Evolutionary conservation across 92 coral and sea anemone genomes (phyloP).

Genomic region (Phenganax stokvisi): DNA sequence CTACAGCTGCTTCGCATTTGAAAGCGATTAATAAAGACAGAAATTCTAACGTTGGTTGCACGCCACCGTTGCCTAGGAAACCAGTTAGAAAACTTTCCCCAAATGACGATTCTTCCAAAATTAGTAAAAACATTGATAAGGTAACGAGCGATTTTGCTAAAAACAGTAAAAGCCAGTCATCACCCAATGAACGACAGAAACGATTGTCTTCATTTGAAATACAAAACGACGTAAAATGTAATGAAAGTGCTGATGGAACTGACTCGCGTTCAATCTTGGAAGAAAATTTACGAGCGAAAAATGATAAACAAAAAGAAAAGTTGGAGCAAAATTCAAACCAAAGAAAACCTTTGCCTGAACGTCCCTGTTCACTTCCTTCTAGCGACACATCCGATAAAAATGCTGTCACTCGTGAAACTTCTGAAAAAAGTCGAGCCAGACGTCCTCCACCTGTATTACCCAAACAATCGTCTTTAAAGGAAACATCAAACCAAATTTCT

Average conservation of each 20-base stretch:
- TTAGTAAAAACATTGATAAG: background rate
- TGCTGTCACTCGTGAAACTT: background rate
- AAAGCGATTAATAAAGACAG: constrained; percentile 6
- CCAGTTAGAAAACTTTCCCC: constrained; percentile 23
- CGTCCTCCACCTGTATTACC: constrained; percentile 10
- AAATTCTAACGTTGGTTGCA: background rate
- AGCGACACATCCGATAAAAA: background rate
- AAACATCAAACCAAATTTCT: background rate
- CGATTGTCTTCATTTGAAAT: background rate
- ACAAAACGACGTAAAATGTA: background rate
- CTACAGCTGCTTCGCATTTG: background rate
- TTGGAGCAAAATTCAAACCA: background rate
- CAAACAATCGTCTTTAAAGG: background rate
- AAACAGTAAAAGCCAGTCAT: background rate
- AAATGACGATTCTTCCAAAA: background rate
- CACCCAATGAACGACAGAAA: background rate
- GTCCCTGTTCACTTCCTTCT: constrained; percentile 10
- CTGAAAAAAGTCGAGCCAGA: background rate
- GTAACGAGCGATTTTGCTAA: background rate
- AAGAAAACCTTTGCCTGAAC: background rate
- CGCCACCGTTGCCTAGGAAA: constrained; percentile 34
- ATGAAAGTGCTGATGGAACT: background rate
- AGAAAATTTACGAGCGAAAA: background rate
- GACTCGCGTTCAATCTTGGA: background rate
- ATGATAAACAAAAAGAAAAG: background rate